Conservation (phyloP, 2,113 vertebrate species). For the Hirundichthys speculiger region DNA sequence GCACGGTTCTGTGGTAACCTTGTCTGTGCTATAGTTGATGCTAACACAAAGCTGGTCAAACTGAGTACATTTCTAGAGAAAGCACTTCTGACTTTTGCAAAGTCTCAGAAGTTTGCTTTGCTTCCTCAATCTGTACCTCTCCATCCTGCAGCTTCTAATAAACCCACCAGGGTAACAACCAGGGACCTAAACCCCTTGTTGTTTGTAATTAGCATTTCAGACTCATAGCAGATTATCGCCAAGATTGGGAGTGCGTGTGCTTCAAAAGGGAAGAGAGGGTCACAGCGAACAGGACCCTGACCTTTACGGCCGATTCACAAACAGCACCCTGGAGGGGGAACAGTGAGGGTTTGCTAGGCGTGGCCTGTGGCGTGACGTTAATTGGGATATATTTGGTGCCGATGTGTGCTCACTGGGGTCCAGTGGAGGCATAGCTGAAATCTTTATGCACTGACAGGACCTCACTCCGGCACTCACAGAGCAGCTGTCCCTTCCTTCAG, state of each 20-base stretch:
- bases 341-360: constrained; percentile 37
- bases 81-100: background rate
- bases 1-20: too few relatives aligned
- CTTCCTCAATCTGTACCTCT: constrained; percentile 38
- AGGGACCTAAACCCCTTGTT: constrained; percentile 59
- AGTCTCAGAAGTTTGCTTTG: constrained; percentile 16
- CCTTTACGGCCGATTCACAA: constrained; percentile 77
- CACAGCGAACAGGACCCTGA: constrained; percentile 72
- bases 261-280: constrained; percentile 70
- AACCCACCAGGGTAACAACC: constrained; percentile 55
- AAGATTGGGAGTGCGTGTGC: constrained; percentile 61
- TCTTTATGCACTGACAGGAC: constrained; percentile 68
- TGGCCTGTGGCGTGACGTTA: constrained; percentile 72
- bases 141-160: constrained; percentile 9
- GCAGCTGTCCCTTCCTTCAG: constrained; percentile 82
- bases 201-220: constrained; percentile 77
- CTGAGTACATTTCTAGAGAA: too few relatives aligned
- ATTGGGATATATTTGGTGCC: constrained; percentile 78
- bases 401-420: constrained; percentile 65
- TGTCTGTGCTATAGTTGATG: too few relatives aligned
- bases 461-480: constrained; percentile 34
- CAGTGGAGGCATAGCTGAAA: constrained; percentile 81
- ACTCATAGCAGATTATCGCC: constrained; percentile 76
- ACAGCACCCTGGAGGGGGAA: constrained; percentile 58
- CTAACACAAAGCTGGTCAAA: too few relatives aligned